These are phyloP conservation scores for Dendrocincla fuliginosa DNA, from an alignment of 2,797 vertebrate genomes.

Conservation along the genomic window DNA sequence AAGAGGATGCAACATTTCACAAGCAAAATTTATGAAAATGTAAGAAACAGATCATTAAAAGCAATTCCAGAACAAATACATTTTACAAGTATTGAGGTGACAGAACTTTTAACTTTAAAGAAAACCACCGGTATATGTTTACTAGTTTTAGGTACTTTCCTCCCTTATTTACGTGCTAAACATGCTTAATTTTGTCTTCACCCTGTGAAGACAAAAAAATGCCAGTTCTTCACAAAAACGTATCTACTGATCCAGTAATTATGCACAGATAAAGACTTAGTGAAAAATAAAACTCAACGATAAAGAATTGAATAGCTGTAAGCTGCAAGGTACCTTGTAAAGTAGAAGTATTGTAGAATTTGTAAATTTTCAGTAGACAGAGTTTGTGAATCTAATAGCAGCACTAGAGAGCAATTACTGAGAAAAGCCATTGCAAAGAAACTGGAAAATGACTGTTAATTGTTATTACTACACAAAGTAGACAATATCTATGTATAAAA, in stretches of 20 bases:
- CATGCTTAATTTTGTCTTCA: not conserved
- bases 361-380: not conserved
- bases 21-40: not conserved
- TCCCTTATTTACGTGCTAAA: not conserved
- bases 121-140: not conserved
- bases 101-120: not conserved
- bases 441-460: not conserved
- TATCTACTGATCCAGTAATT: not conserved
- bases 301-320: not conserved
- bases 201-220: not conserved
- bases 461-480: not conserved
- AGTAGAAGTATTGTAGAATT: not conserved
- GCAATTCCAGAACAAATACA: not conserved
- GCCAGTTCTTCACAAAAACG: not conserved
- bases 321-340: not conserved
- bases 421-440: not conserved
- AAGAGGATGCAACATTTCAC: not conserved
- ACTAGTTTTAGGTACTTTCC: not conserved
- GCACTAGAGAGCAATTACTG: not conserved
- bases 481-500: not conserved
- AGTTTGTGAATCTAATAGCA: not conserved
- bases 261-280: not conserved
- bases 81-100: not conserved
- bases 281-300: not conserved
- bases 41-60: not conserved